Base-by-base conservation (phyloP, 2,888 invertebrate species). In the Yponomeuta sedellus region DNA sequence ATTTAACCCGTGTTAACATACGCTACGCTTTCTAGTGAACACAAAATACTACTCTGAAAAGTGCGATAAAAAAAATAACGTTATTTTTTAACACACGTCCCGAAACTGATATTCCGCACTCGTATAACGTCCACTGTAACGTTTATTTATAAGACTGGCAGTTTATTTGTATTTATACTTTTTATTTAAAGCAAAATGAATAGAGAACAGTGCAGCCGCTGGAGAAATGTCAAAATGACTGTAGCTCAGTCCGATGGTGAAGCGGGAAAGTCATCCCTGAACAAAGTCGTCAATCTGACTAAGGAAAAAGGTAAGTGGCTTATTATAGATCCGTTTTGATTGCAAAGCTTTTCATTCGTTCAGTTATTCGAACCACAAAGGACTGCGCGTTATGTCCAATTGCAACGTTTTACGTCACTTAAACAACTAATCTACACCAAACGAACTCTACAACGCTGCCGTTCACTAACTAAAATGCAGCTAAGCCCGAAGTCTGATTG, bases 151-250 rank as follows among this genome's bases (percentile, higher is more conserved):
- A 52, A 52, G 16, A 52, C 12, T 52, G 44, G 16, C 44, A 52
- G 44, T 34, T 34, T 5, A 34, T 5, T 8, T 8, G 8, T 8
- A 34, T n/a, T n/a, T 56, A 56, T 64, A 61, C 66, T 61, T 25
- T 11, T 65, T 20, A 62, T 57, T 59, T 61, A 67, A 77, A 44
- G 8, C 2, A 63, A 73, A 71, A 88, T 86, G 84, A 85, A 76
- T 75, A 85, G 78, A 74, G 76, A 73, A 64, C 73, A 76, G 59
- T 74, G 73, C 63, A 81, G 78, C 72, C 86, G 80, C 76, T 88
- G 88, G 88, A 85, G 82, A 79, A 82, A 81, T 70, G 76, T 86
- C 68, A 84, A 85, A 78, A 73, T 76, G 67, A 82, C 77, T 74
- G 75, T 85, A 68, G 70, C 75, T 34, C 77, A 80, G 71, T 79